These are phyloP conservation scores for Osmoderma eremita DNA, from an alignment of 2,888 invertebrate genomes.

Conservation along the genomic window DNA sequence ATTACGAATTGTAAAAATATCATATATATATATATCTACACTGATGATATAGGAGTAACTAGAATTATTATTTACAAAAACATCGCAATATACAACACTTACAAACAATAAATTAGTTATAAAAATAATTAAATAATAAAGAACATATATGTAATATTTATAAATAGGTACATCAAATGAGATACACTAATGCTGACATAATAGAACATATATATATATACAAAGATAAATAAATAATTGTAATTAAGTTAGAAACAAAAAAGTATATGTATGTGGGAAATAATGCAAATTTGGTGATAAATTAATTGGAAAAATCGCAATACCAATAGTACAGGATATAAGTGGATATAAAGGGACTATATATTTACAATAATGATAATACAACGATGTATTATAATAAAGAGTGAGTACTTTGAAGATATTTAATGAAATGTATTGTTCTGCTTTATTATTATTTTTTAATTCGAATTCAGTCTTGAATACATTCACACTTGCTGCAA, in stretches of 20 bases:
- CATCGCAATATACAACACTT: constrained; percentile 42
- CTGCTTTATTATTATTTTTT: constrained; percentile 5
- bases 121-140: constrained; percentile 27
- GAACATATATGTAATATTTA: constrained; percentile 32
- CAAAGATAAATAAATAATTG: constrained; percentile 41
- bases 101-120: constrained; percentile 43
- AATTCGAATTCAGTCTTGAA: constrained; percentile 39
- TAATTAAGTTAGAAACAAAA: constrained; percentile 28
- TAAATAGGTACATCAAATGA: constrained; percentile 38
- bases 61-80: constrained; percentile 42
- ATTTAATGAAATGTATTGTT: constrained; percentile 7
- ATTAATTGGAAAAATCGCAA: constrained; percentile 9
- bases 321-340: neutral
- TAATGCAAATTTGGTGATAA: neutral
- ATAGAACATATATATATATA: constrained; percentile 33
- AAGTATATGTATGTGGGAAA: neutral
- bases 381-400: neutral
- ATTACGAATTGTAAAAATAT: constrained; percentile 40
- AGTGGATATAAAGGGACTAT: neutral
- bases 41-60: constrained; percentile 13
- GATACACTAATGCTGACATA: constrained; percentile 39
- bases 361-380: constrained; percentile 18
- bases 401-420: constrained; percentile 1
- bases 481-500: constrained; percentile 7
- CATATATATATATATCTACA: constrained; percentile 34